Base-by-base conservation (phyloP, 2,797 vertebrate species). In the Podarcis lilfordi region DNA sequence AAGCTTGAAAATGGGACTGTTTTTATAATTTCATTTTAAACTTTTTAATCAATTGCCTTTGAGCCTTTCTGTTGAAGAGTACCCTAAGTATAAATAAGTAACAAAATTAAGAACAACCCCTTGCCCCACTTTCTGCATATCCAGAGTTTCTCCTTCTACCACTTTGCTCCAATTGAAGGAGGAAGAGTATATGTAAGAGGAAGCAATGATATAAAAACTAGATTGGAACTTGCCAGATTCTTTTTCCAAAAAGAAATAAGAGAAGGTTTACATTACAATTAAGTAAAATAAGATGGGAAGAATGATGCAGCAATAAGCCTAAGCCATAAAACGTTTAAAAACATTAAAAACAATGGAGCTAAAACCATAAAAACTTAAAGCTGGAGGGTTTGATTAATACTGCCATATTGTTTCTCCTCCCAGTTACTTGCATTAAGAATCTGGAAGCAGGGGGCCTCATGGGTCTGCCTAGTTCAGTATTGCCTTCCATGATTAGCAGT, bases 151-250 rank as follows among this genome's bases (percentile, higher is more conserved):
- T n/a, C 8, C 27, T 55, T 55, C 50, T 3, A 15, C 50, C 13
- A 15, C 50, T 15, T 55, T 55, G 50, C 50, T 55, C 13, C 32
- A 19, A 0, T 74, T 35, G 23, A 74, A 68, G 37, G 23, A 64
- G 32, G 79, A 19, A 59, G 50, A 78, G 13, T 50, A 13, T 45
- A 11, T 27, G 19, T 50, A n/a, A 21, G 59, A 23, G 55, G 59
- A 11, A 19, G 40, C 43, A 50, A 15, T 59, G 75, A 74, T 64
- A 74, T 77, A 17, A 21, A 71, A 27, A 61, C n/a, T 19, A 61
- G 3, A 59, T 17, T 59, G 69, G n/a, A 45, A 72, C 1, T 13
- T 29, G 17, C 13, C 10, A 2, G 0, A 8, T 0, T 76, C 0
- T 0, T 25, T 79, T 43, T 6, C 8, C 4, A 69, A 15, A 35